Evolutionary conservation across 2,888 invertebrate genomes (phyloP), one percentile per base, ranked within the genome.

Genomic region (Ochropleura leucogaster): DNA sequence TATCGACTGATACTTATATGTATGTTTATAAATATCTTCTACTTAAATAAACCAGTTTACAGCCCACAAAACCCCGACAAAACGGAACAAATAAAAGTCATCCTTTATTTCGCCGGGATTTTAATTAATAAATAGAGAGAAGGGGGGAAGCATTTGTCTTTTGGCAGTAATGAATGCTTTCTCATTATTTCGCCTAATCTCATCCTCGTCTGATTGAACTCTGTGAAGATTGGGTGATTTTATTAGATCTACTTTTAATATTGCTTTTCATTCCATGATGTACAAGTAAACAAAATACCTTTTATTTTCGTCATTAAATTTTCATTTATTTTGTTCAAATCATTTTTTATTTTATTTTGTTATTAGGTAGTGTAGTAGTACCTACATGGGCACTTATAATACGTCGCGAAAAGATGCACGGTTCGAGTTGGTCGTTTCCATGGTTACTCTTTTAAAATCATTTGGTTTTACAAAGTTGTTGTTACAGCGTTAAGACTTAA

Each of bases 111-210:
- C 5, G 3, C 30, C 4, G 30, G 14, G 49, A 75, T 49, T 65
- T 82, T 78, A 71, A 71, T 72, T 74, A 71, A 63, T 77, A 66
- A 73, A 66, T 64, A 71, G 30, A 67, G 42, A 47, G 42, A 46
- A 63, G 12, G 47, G n/a, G 12, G 47, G 20, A 75, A 80, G 59
- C 47, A 72, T 74, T 82, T 77, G 63, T 72, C 62, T 77, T 66
- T 60, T 55, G 68, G 46, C 68, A 51, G 57, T 72, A 78, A 78
- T 59, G 1, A 66, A 78, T 71, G 60, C 62, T 77, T 70, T 64
- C 55, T 69, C 57, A 76, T 76, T 80, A 78, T 72, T 69, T 55
- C 42, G 49, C n/a, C 9, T 68, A 63, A 68, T 81, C 82, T 68
- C 40, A 69, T 63, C 18, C 16, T 44, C n/a, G 12, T 44, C 49